These are phyloP conservation scores for Apis florea DNA, from an alignment of 1,140 invertebrate species.

Conservation along the genomic window DNA sequence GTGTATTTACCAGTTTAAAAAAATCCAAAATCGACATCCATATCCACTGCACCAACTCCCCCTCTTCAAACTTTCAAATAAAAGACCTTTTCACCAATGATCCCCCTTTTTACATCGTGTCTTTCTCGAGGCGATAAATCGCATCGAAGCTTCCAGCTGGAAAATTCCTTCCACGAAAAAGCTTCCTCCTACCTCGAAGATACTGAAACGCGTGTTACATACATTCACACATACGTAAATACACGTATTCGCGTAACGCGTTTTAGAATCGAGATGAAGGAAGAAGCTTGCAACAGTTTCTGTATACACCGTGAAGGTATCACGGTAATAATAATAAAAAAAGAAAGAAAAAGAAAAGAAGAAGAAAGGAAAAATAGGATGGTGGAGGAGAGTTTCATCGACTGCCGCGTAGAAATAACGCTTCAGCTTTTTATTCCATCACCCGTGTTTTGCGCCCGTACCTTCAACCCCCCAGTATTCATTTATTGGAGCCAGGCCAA, in stretches of 20 bases:
- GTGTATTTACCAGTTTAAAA: no score
- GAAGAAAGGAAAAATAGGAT: background rate
- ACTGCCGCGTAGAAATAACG: slow-evolving; percentile 21
- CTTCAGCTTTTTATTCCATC: slow-evolving; percentile 33
- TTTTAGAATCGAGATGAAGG: background rate
- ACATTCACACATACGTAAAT: no score
- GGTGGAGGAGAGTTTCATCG: background rate
- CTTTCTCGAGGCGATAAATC: no score
- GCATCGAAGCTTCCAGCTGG: no score
- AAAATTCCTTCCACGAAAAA: no score
- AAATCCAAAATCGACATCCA: no score
- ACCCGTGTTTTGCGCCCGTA: background rate
- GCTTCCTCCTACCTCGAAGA: no score
- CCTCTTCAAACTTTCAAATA: no score
- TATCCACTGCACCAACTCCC: no score
- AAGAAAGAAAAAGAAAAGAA: background rate
- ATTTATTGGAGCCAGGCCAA: slow-evolving; percentile 44
- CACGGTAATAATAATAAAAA: background rate
- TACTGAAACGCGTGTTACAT: no score
- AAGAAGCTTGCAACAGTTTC: background rate
- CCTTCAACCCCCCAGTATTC: slow-evolving; percentile 9
- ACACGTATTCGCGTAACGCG: background rate
- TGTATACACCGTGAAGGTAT: background rate
- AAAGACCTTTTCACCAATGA: no score
- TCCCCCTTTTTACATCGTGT: no score